phyloP scores from a whole-genome alignment of 2,888 invertebrate genomes.

The Mythimna pallens region DNA sequence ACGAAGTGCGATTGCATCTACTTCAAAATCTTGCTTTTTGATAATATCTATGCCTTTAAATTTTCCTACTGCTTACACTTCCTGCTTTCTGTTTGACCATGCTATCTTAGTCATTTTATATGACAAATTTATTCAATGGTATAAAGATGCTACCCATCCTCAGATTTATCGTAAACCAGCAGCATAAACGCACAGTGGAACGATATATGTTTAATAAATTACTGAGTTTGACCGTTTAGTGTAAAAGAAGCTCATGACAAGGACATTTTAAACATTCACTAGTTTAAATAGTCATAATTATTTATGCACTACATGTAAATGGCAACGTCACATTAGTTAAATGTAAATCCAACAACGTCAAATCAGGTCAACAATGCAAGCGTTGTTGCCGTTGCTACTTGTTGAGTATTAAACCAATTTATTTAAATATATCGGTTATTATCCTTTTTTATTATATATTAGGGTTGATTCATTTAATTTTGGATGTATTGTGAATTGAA shows the following conservation, averaged over 20 bases:
- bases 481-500: not conserved
- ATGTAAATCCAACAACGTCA: conserved; percentile 36
- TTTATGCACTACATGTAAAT: conserved; percentile 27
- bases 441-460: conserved; percentile 14
- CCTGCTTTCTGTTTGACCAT: no score
- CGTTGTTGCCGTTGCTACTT: conserved; percentile 31
- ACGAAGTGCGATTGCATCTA: no score
- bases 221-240: not conserved
- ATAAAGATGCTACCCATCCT: no score
- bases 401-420: conserved; percentile 37
- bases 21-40: no score
- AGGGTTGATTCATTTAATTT: conserved; percentile 20
- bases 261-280: not conserved
- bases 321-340: conserved; percentile 40
- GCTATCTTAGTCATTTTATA: no score
- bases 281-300: conserved; percentile 25
- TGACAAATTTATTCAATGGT: no score
- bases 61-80: no score
- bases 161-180: not conserved
- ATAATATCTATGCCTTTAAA: no score
- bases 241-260: not conserved
- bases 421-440: conserved; percentile 14
- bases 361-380: conserved; percentile 52
- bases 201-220: not conserved
- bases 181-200: not conserved